These are phyloP conservation scores for Calliopum simillimum DNA, from an alignment of 2,888 invertebrate species.

Conservation along the genomic window DNA sequence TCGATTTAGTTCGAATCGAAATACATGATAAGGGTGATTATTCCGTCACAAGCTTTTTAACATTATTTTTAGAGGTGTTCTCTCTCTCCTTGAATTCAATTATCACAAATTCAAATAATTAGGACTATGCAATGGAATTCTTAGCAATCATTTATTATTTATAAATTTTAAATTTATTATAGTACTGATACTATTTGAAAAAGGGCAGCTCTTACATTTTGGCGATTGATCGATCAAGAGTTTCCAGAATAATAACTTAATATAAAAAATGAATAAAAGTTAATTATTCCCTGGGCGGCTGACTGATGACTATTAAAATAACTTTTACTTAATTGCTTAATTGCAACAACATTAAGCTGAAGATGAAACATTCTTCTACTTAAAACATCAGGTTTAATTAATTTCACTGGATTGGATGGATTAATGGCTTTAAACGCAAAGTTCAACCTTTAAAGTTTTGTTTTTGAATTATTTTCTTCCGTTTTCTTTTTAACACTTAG, in stretches of 20 bases:
- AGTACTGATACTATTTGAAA: slow-evolving; percentile 2
- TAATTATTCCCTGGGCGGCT: slow-evolving; percentile 12
- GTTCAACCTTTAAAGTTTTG: not conserved
- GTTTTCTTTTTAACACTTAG: slow-evolving; percentile 18
- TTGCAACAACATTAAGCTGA: not conserved
- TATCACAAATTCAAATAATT: too few species aligned
- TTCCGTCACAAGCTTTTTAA: too few species aligned
- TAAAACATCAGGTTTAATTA: slow-evolving; percentile 1
- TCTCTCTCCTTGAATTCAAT: too few species aligned
- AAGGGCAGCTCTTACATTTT: slow-evolving; percentile 21
- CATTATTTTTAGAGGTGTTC: too few species aligned
- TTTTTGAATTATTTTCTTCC: not conserved
- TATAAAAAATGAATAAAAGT: too few species aligned
- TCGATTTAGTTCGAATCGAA: too few species aligned
- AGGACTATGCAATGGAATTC: too few species aligned
- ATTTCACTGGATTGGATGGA: slow-evolving; percentile 8
- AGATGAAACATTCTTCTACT: not conserved
- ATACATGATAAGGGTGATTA: too few species aligned
- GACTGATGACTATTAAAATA: slow-evolving; percentile 1
- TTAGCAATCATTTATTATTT: too few species aligned
- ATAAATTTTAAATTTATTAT: not conserved
- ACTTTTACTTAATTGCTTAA: not conserved
- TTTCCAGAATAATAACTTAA: too few species aligned
- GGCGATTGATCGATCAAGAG: too few species aligned
- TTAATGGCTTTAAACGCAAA: slow-evolving; percentile 19